Evolutionary conservation across 2,888 invertebrate genomes (phyloP).

Genomic region (Macrophya annulata): DNA sequence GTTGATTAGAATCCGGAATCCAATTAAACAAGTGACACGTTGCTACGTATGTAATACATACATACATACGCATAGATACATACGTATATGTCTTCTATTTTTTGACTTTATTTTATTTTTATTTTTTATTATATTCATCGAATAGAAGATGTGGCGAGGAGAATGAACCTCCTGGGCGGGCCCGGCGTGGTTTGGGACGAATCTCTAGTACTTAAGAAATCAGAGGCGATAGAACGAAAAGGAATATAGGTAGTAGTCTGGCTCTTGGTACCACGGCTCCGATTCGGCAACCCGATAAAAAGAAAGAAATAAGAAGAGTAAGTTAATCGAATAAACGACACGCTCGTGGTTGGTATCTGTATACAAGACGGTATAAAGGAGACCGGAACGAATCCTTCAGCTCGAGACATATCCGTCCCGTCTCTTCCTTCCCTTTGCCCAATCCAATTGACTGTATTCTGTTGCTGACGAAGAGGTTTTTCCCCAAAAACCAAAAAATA

Average conservation of each 20-base stretch:
- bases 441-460: conserved; percentile 18
- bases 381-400: conserved; percentile 65
- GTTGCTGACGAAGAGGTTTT: background rate
- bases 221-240: conserved; percentile 49
- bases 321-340: conserved; percentile 73
- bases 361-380: conserved; percentile 58
- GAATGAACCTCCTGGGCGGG: conserved; percentile 51
- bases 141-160: conserved; percentile 16
- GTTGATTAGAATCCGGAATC: conserved; percentile 58
- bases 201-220: conserved; percentile 26
- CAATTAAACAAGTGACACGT: conserved; percentile 66
- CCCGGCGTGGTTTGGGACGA: background rate
- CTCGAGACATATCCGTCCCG: background rate
- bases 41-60: background rate
- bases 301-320: conserved; percentile 60
- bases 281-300: conserved; percentile 51
- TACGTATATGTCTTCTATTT: background rate
- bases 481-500: background rate
- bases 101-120: background rate
- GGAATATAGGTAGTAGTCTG: conserved; percentile 13
- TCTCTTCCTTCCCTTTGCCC: conserved; percentile 5
- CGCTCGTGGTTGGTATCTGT: conserved; percentile 66
- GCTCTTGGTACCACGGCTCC: conserved; percentile 17
- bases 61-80: too few species aligned
- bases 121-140: background rate